These are phyloP conservation scores for Brachirus orientalis DNA, from an alignment of 2,113 vertebrate genomes.

Conservation along the genomic window DNA sequence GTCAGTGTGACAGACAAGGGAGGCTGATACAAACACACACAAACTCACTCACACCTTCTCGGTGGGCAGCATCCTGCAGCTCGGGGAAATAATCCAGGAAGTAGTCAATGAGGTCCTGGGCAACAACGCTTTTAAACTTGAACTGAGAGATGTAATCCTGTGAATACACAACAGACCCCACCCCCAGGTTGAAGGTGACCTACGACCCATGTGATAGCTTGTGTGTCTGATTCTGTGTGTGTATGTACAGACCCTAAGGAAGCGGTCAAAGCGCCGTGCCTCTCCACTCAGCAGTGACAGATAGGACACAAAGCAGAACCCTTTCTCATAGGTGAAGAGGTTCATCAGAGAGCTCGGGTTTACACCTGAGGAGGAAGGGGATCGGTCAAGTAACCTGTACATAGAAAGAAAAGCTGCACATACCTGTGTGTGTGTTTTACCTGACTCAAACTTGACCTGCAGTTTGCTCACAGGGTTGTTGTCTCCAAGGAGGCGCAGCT, in stretches of 20 bases:
- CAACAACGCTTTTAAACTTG: conserved; percentile 92
- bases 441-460: conserved; percentile 95
- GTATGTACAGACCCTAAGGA: conserved; percentile 86
- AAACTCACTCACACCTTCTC: conserved; percentile 82
- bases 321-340: conserved; percentile 98
- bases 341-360: conserved; percentile 98
- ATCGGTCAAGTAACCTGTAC: neutral
- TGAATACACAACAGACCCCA: neutral
- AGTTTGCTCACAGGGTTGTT: conserved; percentile 94
- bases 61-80: conserved; percentile 87
- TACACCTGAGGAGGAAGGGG: conserved; percentile 82
- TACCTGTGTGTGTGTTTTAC: conserved; percentile 65
- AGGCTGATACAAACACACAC: neutral
- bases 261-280: conserved; percentile 88
- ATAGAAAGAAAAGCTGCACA: neutral
- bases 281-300: conserved; percentile 93
- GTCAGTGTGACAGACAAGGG: neutral
- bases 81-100: conserved; percentile 93
- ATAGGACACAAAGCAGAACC: conserved; percentile 97
- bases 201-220: neutral
- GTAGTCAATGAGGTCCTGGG: conserved; percentile 93
- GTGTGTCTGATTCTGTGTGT: conserved; percentile 8
- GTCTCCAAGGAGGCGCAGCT: conserved; percentile 94
- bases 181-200: neutral
- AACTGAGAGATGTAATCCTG: conserved; percentile 95